Evolutionary conservation across 2,797 vertebrate species (phyloP).

Genomic region (Falco biarmicus): DNA sequence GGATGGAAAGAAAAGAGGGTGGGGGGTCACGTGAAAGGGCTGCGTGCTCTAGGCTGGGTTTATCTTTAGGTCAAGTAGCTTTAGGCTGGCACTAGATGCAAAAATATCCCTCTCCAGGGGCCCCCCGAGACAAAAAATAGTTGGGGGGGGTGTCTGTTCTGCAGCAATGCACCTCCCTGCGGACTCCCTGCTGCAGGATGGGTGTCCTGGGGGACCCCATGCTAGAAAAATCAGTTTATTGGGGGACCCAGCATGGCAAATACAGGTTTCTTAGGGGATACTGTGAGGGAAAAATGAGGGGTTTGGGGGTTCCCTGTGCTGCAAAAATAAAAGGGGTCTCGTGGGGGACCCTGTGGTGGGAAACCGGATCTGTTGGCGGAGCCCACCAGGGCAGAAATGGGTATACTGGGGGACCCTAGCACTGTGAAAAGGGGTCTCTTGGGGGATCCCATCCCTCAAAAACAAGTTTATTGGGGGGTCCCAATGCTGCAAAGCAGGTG

Average conservation of each 20-base stretch:
- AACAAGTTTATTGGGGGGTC: fast-evolving
- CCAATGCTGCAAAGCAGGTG: not conserved
- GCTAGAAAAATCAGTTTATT: not conserved
- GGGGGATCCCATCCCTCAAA: too few relatives aligned
- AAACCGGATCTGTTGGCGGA: not conserved
- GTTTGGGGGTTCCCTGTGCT: too few relatives aligned
- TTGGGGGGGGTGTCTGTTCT: too few relatives aligned
- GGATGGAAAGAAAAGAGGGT: not conserved
- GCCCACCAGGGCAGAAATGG: not conserved
- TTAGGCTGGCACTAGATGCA: not conserved
- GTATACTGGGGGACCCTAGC: fast-evolving
- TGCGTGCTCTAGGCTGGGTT: not conserved
- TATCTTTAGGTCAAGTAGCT: not conserved
- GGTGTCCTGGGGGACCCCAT: not conserved
- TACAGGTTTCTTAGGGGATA: not conserved
- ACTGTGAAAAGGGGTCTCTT: not conserved
- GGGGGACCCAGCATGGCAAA: not conserved
- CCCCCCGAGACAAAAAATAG: too few relatives aligned
- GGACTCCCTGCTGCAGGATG: not conserved
- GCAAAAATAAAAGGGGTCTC: too few relatives aligned
- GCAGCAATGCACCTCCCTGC: not conserved
- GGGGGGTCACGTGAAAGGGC: too few relatives aligned
- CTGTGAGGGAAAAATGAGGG: not conserved
- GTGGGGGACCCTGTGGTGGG: not conserved
- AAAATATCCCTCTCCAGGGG: too few relatives aligned